Conservation (phyloP, 2,113 vertebrate genomes). For the Oxyruncus cristatus region DNA sequence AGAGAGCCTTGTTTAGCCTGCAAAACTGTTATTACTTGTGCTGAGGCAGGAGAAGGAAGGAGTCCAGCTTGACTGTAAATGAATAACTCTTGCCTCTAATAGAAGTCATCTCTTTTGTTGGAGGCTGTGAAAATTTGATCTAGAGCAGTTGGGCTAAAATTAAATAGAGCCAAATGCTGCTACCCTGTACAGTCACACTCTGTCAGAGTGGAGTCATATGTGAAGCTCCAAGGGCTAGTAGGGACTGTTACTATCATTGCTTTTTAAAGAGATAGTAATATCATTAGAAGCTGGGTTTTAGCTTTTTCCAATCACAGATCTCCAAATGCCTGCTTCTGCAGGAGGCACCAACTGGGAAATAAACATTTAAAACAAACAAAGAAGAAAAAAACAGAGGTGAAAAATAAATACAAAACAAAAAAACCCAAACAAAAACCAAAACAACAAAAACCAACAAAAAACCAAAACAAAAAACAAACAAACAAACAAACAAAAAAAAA, state of each 20-base stretch:
- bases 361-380: neutral
- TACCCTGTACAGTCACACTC: neutral
- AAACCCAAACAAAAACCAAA: too few species aligned
- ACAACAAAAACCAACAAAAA: too few species aligned
- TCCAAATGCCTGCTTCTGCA: neutral
- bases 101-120: slow-evolving; percentile 23
- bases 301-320: neutral
- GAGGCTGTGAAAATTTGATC: slow-evolving; percentile 50
- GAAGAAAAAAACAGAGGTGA: neutral
- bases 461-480: neutral
- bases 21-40: slow-evolving; percentile 35
- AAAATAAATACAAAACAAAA: too few species aligned
- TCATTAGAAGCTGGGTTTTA: neutral
- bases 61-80: slow-evolving; percentile 6
- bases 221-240: neutral
- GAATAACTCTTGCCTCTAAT: slow-evolving; percentile 35
- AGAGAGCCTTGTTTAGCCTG: neutral
- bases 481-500: neutral
- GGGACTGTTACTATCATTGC: neutral
- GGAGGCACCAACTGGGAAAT: neutral
- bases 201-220: neutral
- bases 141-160: slow-evolving; percentile 42
- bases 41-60: neutral
- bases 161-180: neutral
- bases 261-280: slow-evolving; percentile 14